Percentiles rank a stretch among this genome's conserved stretches.
Conservation (phyloP, 1,140 invertebrate genomes). For the Philopotamus ludificatus region DNA sequence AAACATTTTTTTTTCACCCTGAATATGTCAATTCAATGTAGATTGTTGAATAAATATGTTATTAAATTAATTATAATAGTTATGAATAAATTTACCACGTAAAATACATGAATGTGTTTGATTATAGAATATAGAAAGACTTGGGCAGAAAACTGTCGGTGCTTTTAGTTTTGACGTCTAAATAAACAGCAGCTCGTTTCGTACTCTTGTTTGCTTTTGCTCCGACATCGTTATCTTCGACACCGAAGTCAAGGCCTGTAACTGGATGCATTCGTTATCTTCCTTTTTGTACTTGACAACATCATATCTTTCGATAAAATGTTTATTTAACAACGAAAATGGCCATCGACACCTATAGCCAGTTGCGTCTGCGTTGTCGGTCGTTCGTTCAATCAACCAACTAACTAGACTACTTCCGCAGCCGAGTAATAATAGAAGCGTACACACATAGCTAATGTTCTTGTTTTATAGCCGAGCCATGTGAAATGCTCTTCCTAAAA, state of each 20-base stretch:
- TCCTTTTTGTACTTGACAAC: not conserved
- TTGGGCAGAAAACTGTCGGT: not conserved
- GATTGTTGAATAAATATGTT: too few species aligned
- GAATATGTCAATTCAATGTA: too few species aligned
- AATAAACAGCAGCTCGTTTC: slow-evolving; percentile 28
- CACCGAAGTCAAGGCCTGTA: slow-evolving; percentile 2
- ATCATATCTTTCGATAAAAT: not conserved
- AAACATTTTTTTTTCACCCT: too few species aligned
- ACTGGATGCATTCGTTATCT: not conserved
- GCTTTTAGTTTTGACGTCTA: slow-evolving; percentile 29
- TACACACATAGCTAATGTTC: not conserved
- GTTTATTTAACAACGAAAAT: not conserved
- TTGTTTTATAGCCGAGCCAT: too few species aligned
- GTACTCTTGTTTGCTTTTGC: slow-evolving; percentile 31
- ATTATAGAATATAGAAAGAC: too few species aligned
- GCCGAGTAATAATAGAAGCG: not conserved
- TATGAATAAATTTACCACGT: too few species aligned
- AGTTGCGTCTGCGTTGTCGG: too few species aligned
- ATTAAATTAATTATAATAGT: too few species aligned
- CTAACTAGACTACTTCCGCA: not conserved
- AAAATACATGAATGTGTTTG: too few species aligned
- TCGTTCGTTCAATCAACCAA: not conserved
- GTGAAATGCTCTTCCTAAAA: too few species aligned
- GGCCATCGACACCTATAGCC: too few species aligned
- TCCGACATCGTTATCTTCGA: slow-evolving; percentile 32